Evolutionary conservation across 2,113 vertebrate species (phyloP), one percentile per base, ranked within the genome.

Genomic region (Lota lota): DNA sequence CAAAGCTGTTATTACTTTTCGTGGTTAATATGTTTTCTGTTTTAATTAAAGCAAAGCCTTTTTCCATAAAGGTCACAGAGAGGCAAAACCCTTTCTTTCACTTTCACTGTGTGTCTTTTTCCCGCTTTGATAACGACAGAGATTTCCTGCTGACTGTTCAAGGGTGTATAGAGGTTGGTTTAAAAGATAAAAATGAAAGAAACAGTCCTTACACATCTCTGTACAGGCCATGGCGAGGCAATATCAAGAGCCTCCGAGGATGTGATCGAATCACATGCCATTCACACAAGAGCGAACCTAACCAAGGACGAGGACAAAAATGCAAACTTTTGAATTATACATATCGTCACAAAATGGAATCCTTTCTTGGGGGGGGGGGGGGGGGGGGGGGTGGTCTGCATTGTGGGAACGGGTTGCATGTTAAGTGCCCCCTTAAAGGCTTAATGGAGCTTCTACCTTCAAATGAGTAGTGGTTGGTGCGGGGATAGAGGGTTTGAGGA

Each of bases 391-490:
- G 84, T 82, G 87, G 79, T 85, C 68, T 84, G 76, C 57, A 63
- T 73, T 78, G 72, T 77, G 70, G 74, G 77, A 61, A 24, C 79
- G 40, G 70, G 87, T 83, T 79, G 73, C 85, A 74, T 78, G 59
- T 76, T 81, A 90, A 89, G 88, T 89, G 88, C 73, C 81, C 64
- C 78, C 79, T 82, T 75, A 69, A 69, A 85, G 80, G 74, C 70
- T 85, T 88, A 87, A 88, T 88, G 84, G 84, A 85, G 79, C 67
- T 76, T 85, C 77, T 71, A 81, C 86, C 76, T 71, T 4, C 80
- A 84, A 81, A 86, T 77, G 76, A 78, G 76, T 63, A 50, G 21
- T 28, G 28, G 64, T 56, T 53, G 54, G 65, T 5, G 18, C 4
- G 28, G 28, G 28, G 3, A 28, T 28, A 28, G 28, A 28, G 28